Conservation (phyloP, 2,888 invertebrate species). For the Melanophora roralis region DNA sequence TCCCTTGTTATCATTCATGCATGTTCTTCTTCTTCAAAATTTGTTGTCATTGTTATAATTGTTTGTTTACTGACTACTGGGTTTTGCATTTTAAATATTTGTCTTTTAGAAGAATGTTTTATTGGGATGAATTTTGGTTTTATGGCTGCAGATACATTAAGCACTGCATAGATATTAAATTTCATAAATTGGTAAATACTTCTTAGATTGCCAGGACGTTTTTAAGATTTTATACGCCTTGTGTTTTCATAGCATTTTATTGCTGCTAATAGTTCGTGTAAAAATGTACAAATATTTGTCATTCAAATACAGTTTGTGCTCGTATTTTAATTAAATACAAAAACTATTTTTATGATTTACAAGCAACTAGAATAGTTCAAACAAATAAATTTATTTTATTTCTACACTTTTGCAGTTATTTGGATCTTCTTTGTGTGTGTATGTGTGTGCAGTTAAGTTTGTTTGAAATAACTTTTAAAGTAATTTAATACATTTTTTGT, state of each 20-base stretch:
- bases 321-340: not conserved
- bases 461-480: too few species aligned
- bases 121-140: slow-evolving; percentile 14
- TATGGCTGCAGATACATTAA: too few species aligned
- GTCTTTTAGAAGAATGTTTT: not conserved
- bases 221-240: slow-evolving; percentile 11
- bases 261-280: slow-evolving; percentile 76
- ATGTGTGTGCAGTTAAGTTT: not conserved
- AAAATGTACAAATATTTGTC: slow-evolving; percentile 77
- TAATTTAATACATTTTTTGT: too few species aligned
- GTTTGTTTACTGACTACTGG: slow-evolving; percentile 28
- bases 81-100: slow-evolving; percentile 52
- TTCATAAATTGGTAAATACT: not conserved
- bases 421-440: too few species aligned
- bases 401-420: not conserved
- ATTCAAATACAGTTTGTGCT: slow-evolving; percentile 71
- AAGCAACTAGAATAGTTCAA: not conserved
- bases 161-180: too few species aligned
- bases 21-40: not conserved
- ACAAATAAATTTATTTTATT: not conserved
- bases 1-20: slow-evolving; percentile 1
- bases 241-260: slow-evolving; percentile 62
- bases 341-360: not conserved
- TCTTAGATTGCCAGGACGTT: not conserved
- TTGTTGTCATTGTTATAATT: slow-evolving; percentile 33